Conservation (phyloP, 2,797 vertebrate species). For the Anabacerthia variegaticeps region DNA sequence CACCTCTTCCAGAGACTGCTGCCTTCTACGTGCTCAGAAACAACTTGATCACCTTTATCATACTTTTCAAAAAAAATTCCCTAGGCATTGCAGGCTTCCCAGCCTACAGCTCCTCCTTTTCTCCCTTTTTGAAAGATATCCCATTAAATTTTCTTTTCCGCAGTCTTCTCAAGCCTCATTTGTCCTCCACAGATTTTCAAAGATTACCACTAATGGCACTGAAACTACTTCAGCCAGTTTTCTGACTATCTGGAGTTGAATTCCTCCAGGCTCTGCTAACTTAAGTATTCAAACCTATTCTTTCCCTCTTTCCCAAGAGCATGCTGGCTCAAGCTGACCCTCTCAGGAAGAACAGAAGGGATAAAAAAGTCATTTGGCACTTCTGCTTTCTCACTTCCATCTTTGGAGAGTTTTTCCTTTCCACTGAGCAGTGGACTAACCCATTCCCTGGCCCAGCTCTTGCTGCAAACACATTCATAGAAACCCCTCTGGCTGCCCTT, state of each 20-base stretch:
- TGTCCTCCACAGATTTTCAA: conserved; percentile 26
- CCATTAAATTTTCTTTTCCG: background rate
- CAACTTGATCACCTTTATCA: background rate
- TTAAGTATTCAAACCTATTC: background rate
- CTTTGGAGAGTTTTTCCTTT: conserved; percentile 37
- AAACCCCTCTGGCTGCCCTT: conserved; percentile 32
- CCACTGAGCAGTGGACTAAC: background rate
- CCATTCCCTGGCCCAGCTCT: conserved; percentile 13
- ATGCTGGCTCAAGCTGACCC: background rate
- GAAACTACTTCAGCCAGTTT: conserved; percentile 35
- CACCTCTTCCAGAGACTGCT: background rate
- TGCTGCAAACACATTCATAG: conserved; percentile 1
- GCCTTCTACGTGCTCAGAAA: background rate
- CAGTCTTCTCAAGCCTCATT: conserved; percentile 49
- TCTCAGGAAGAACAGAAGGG: conserved; percentile 16
- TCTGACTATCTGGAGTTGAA: background rate
- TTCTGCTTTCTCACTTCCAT: conserved; percentile 48
- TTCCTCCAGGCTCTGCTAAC: conserved; percentile 11
- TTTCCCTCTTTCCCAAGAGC: background rate
- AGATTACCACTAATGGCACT: conserved; percentile 44
- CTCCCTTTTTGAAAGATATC: background rate
- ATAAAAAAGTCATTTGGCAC: conserved; percentile 13
- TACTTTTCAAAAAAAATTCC: background rate
- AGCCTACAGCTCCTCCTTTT: background rate
- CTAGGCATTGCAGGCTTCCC: background rate